These are phyloP conservation scores for Hirundichthys speculiger DNA, from an alignment of 2,113 vertebrate genomes.

Conservation along the genomic window DNA sequence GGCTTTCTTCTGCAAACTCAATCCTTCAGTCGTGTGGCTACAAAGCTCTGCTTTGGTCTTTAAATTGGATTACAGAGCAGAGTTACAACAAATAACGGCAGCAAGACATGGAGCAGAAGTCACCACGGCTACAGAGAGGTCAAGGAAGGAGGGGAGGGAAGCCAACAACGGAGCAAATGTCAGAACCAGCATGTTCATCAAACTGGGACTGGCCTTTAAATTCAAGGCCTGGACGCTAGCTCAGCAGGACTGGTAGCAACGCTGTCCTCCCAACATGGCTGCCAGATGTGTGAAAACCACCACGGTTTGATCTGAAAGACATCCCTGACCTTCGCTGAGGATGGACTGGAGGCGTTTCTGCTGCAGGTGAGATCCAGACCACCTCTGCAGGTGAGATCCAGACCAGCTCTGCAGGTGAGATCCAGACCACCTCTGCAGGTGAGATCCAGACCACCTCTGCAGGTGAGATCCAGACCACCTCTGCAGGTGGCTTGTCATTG, in stretches of 20 bases:
- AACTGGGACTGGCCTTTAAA: constrained; percentile 44
- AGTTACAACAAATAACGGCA: constrained; percentile 1
- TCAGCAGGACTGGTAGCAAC: constrained; percentile 14
- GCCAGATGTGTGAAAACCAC: neutral
- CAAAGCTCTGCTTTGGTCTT: too few relatives aligned
- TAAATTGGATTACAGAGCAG: constrained; percentile 33
- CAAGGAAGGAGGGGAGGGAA: neutral
- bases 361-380: too few relatives aligned
- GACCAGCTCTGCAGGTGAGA: too few relatives aligned
- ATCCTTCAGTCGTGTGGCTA: too few relatives aligned
- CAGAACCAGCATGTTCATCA: constrained; percentile 45
- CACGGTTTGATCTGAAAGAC: too few relatives aligned
- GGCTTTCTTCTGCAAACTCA: too few relatives aligned
- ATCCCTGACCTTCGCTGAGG: too few relatives aligned
- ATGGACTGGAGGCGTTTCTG: too few relatives aligned
- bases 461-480: neutral
- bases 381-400: too few relatives aligned
- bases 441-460: neutral
- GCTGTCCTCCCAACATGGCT: neutral
- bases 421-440: too few relatives aligned
- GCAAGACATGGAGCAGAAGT: too few relatives aligned
- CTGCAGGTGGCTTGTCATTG: too few relatives aligned
- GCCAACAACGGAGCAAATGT: constrained; percentile 37
- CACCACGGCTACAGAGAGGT: constrained; percentile 1
- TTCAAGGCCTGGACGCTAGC: constrained; percentile 9